Base-by-base conservation (phyloP, 2,888 invertebrate genomes). In the Corbicula japonica region DNA sequence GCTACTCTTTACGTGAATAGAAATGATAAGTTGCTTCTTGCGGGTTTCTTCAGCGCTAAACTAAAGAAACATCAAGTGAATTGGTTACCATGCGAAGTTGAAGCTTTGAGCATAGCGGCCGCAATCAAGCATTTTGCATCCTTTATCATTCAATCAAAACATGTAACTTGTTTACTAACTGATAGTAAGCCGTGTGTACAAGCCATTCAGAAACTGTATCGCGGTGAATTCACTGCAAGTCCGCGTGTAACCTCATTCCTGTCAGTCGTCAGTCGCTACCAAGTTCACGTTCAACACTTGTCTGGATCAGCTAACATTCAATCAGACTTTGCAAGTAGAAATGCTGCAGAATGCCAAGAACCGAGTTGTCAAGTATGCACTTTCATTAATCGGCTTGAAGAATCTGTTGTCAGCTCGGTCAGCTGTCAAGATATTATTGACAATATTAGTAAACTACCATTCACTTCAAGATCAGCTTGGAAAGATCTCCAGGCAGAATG, bases 1-100 rank as follows among this genome's bases (percentile, higher is more conserved):
- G 76, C 85, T 12, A 85, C 84, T n/a, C n/a, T n/a, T n/a, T n/a
- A n/a, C n/a, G 62, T 76, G 3, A 70, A 23, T 4, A 63, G 84
- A 41, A 44, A 75, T 23, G 69, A 63, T n/a, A 84, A 80, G 30
- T 30, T 68, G 1, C 32, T 5, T 2, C 44, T 84, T 1, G 77
- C 78, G 4, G 83, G 86, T 6, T 86, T 81, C 48, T 85, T 86
- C 66, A 84, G 80, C 34, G 80, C 87, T 12, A 83, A 84, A 56
- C 66, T 86, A 12, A 56, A 77, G 34, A 63, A 79, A 69, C 70
- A 71, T 26, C 84, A 86, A 61, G 73, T 73, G 12, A 74, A 48
- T 8, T 85, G 86, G 85, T 52, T 87, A 28, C 82, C 86, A n/a
- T 87, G 86, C 66, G 86, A 87, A 62, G 58, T 86, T 21, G 86